Conservation (phyloP, 2,888 invertebrate genomes). For the Meteorus cinctellus region DNA sequence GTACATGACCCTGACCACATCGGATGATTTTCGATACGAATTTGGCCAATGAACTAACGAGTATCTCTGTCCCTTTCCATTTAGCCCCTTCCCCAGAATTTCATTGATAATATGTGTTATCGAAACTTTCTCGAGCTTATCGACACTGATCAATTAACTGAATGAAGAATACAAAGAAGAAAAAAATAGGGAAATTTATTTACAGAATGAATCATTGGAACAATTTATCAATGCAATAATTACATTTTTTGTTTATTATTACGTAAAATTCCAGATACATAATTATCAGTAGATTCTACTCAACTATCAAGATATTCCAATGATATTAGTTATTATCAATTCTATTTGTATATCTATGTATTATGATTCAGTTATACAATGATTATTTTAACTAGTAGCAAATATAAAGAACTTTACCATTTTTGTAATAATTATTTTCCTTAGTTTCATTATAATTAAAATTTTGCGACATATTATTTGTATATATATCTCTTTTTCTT, state of each 20-base stretch:
- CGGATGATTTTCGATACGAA: conserved; percentile 54
- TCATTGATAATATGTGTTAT: background rate
- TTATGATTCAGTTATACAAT: background rate
- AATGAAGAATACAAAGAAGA: background rate
- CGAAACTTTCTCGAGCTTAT: background rate
- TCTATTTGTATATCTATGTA: background rate
- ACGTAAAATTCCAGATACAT: conserved; percentile 7
- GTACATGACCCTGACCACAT: conserved; percentile 47
- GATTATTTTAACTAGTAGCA: background rate
- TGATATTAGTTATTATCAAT: background rate
- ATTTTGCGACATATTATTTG: background rate
- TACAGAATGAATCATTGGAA: background rate
- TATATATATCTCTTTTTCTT: too few relatives aligned
- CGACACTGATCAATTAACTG: background rate
- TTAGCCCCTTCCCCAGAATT: background rate
- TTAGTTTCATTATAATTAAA: background rate
- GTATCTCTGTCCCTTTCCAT: background rate
- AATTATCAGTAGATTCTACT: background rate
- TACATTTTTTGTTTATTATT: conserved; percentile 6
- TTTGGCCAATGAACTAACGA: conserved; percentile 45
- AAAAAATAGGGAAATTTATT: background rate
- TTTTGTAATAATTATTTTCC: background rate
- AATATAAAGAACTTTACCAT: background rate
- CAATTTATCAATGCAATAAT: background rate
- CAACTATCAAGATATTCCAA: background rate